These are phyloP conservation scores for Forbesichthys papilliferus DNA, from an alignment of 2,113 vertebrate genomes.

Conservation along the genomic window DNA sequence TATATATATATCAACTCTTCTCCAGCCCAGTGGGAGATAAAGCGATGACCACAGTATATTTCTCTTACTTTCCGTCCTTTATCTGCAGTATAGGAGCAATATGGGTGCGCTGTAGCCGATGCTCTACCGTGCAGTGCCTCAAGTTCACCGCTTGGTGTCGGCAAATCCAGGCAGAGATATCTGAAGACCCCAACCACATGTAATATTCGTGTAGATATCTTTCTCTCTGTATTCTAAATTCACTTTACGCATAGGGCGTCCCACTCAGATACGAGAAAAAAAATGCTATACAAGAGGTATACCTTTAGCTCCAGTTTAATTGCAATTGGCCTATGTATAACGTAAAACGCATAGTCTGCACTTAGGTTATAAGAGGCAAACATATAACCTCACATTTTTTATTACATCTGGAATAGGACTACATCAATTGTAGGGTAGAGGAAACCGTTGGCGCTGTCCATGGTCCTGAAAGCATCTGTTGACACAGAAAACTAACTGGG, in stretches of 20 bases:
- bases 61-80: background rate
- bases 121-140: conserved; percentile 26
- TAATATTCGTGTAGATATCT: background rate
- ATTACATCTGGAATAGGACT: too few relatives aligned
- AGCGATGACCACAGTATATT: background rate
- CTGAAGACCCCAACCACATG: background rate
- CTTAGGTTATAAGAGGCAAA: too few relatives aligned
- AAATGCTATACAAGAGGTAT: too few relatives aligned
- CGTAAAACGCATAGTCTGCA: too few relatives aligned
- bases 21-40: background rate
- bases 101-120: conserved; percentile 22
- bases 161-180: conserved; percentile 51
- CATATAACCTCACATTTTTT: too few relatives aligned
- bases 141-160: conserved; percentile 61
- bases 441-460: conserved; percentile 5
- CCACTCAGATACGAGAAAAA: too few relatives aligned
- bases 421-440: too few relatives aligned
- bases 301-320: too few relatives aligned
- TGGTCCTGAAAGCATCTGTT: conserved; percentile 1
- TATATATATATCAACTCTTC: too few relatives aligned
- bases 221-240: background rate
- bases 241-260: too few relatives aligned
- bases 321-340: too few relatives aligned
- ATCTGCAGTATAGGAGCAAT: conserved; percentile 49
- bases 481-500: too few relatives aligned